Base-by-base conservation (phyloP, 30 jellyfish, hydroid and myxozoan species). In the Hydractinia echinata region DNA sequence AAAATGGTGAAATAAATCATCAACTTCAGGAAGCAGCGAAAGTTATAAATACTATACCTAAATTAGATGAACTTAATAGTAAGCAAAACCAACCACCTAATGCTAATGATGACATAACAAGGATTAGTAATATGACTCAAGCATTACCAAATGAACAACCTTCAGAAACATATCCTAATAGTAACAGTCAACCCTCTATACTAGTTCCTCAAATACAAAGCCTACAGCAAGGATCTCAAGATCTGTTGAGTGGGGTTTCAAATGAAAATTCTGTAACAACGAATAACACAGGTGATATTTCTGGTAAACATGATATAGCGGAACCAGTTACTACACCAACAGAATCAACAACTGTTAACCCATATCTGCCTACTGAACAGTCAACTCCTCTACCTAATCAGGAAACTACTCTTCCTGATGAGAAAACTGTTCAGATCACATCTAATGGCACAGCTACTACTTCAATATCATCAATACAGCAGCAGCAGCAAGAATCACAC, bases 261-360 rank as follows among this genome's bases (percentile, higher is more conserved):
- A 30, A 30, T 30, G 44, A 30, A 30, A 30, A 30, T 30, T 30
- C 44, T 30, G 44, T 30, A 30, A 30, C 44, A 30, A 13, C 9
- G 2, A 64, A 64, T 64, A 64, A 64, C 74, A 64, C 74, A 51
- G 39, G 39, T 13, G 74, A 64, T n/a, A 9, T 64, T 44, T 64
- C 19, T 64, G 74, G 74, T 13, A 64, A 64, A 64, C 74, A 64
- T 13, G 74, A 64, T 51, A 64, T 64, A 6, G 39, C 39, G 74
- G 51, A 64, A 13, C 74, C 74, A 64, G 69, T 16, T 16, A 58
- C 69, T 11, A 58, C 69, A 16, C 69, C 69, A 58, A 58, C 18
- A 11, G 18, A 13, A 11, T 13, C 15, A 58, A 1, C 69, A 13
- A 58, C 69, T 58, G 19, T 11, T 58, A 58, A 58, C 69, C 69